Conservation (phyloP, 1,140 invertebrate genomes). For the Pseudomyrmex dendroicus region DNA sequence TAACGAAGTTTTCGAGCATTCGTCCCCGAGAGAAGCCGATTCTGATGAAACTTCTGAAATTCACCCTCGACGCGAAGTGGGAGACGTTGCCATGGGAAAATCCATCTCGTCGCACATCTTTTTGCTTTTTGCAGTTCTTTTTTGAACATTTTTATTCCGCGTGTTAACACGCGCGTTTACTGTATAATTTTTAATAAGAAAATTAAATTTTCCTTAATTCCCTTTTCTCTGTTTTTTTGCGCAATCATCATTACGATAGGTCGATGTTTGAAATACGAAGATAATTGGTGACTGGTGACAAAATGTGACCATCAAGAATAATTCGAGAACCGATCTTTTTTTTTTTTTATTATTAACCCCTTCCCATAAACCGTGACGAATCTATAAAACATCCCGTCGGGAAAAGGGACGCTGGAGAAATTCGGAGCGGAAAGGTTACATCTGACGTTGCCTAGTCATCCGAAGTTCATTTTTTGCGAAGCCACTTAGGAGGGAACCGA, state of each 20-base stretch:
- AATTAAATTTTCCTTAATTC: constrained; percentile 12
- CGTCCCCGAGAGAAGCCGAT: constrained; percentile 38
- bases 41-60: constrained; percentile 48
- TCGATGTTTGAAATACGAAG: constrained; percentile 10
- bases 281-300: constrained; percentile 39
- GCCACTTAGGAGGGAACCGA: constrained; percentile 38
- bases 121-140: not conserved
- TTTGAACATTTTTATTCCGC: not conserved
- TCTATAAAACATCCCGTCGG: constrained; percentile 70
- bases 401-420: constrained; percentile 35
- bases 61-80: constrained; percentile 1
- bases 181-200: not conserved
- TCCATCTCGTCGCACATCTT: not conserved
- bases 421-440: constrained; percentile 59
- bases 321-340: constrained; percentile 38
- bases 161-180: not conserved
- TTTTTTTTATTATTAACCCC: constrained; percentile 16
- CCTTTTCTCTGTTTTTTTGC: not conserved
- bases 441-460: constrained; percentile 70
- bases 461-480: constrained; percentile 73
- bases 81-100: constrained; percentile 5
- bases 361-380: constrained; percentile 68
- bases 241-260: constrained; percentile 45
- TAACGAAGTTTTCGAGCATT: constrained; percentile 45
- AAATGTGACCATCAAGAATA: constrained; percentile 24